These are phyloP conservation scores for Phthorimaea operculella DNA, from an alignment of 1,140 invertebrate species.

Conservation along the genomic window DNA sequence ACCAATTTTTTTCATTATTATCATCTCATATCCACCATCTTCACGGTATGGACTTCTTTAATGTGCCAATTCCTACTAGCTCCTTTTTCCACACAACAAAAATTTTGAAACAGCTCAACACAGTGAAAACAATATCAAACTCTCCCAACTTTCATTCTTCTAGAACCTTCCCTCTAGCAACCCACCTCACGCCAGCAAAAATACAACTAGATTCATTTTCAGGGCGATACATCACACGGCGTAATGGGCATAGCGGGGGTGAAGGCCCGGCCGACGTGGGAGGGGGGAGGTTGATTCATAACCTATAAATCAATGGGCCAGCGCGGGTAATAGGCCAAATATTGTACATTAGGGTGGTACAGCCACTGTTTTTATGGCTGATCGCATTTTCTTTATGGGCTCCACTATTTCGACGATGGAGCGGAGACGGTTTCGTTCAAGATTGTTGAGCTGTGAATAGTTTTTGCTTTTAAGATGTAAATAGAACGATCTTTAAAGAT, in stretches of 20 bases:
- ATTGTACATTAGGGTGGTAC: slow-evolving; percentile 34
- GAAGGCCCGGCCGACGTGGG: not conserved
- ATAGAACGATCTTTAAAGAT: too few relatives aligned
- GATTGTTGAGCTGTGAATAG: too few relatives aligned
- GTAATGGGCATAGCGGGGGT: slow-evolving; percentile 36
- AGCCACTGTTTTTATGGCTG: not conserved
- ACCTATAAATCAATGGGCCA: slow-evolving; percentile 62
- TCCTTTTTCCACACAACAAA: too few relatives aligned
- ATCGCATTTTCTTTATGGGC: not conserved
- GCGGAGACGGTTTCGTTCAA: too few relatives aligned
- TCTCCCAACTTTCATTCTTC: too few relatives aligned
- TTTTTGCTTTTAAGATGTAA: too few relatives aligned
- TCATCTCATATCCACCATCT: too few relatives aligned
- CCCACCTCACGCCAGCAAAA: slow-evolving; percentile 29
- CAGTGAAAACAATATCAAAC: too few relatives aligned
- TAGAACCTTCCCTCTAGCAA: not conserved
- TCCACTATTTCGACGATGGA: not conserved
- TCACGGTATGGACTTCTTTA: too few relatives aligned
- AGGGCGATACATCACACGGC: slow-evolving; percentile 49
- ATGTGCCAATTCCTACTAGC: too few relatives aligned
- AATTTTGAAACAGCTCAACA: too few relatives aligned
- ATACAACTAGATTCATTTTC: slow-evolving; percentile 63
- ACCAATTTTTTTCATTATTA: too few relatives aligned
- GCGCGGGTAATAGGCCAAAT: slow-evolving; percentile 54
- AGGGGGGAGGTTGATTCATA: slow-evolving; percentile 53